These are phyloP conservation scores for Campaea margaritaria DNA, from an alignment of 2,888 invertebrate species.

Conservation along the genomic window DNA sequence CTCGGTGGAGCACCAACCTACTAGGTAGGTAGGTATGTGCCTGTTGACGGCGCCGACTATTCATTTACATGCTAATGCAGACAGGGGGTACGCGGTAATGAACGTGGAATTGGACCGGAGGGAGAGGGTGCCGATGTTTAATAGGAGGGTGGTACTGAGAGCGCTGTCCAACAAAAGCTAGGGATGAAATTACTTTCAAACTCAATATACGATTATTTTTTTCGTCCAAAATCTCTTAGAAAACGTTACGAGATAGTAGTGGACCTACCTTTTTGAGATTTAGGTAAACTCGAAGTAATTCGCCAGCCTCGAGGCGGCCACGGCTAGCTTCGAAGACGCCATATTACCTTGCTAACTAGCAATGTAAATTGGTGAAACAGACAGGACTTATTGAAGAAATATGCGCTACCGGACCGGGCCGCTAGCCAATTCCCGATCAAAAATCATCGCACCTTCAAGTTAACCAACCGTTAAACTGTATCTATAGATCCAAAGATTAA, in stretches of 20 bases:
- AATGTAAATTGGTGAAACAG: too few relatives aligned
- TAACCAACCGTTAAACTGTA: constrained; percentile 27
- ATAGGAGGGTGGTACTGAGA: not conserved
- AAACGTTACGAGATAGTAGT: too few relatives aligned
- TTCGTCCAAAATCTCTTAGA: too few relatives aligned
- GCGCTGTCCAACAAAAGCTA: too few relatives aligned
- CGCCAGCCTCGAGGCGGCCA: too few relatives aligned
- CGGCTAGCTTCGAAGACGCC: too few relatives aligned
- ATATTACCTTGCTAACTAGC: too few relatives aligned
- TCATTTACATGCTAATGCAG: constrained; percentile 35
- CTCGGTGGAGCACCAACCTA: not conserved
- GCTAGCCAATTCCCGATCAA: not conserved
- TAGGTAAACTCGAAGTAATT: too few relatives aligned
- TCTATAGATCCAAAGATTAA: constrained; percentile 42
- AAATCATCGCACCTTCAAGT: constrained; percentile 25
- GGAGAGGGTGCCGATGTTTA: not conserved
- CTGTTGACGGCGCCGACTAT: constrained; percentile 13
- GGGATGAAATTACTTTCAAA: not conserved
- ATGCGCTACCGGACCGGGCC: not conserved
- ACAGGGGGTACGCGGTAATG: constrained; percentile 17
- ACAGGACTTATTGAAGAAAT: too few relatives aligned
- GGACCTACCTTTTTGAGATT: too few relatives aligned
- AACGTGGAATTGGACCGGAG: constrained; percentile 15
- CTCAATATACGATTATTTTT: not conserved
- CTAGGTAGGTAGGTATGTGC: not conserved